Percentiles rank a stretch among this genome's conserved stretches.
Evolutionary conservation across 2,797 vertebrate species (phyloP).

Genomic region (Esox lucius): DNA sequence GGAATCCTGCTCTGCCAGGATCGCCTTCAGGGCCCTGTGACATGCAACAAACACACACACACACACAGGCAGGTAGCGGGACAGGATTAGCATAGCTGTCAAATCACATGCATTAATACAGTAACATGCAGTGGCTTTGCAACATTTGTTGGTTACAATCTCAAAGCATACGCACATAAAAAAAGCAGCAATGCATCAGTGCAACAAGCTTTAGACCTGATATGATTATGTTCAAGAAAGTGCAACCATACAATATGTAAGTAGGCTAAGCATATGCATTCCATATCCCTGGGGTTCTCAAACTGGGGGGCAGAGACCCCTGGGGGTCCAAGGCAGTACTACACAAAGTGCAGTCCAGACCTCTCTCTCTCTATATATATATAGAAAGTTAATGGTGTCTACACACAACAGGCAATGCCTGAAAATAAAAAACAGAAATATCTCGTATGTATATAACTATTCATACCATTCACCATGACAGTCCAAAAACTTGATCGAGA

Average conservation of each 20-base stretch:
- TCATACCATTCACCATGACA: no score
- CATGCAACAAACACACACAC: constrained; percentile 32
- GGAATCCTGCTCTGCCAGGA: constrained; percentile 87
- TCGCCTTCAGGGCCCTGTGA: constrained; percentile 85
- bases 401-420: no score
- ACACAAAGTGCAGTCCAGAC: no score
- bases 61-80: neutral
- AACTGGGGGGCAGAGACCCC: no score
- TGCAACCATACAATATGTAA: neutral
- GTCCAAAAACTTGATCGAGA: no score
- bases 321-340: no score
- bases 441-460: no score
- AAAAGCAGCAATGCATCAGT: neutral
- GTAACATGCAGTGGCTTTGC: neutral
- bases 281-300: no score
- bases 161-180: neutral
- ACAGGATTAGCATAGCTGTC: neutral
- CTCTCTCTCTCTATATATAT: no score
- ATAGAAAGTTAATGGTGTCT: no score
- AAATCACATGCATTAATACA: neutral
- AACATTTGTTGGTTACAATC: neutral
- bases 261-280: neutral
- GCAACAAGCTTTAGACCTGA: neutral
- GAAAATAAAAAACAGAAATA: no score
- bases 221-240: neutral